phyloP scores from a whole-genome alignment of 2,888 invertebrate species.

The Sinhomidia bicolor region DNA sequence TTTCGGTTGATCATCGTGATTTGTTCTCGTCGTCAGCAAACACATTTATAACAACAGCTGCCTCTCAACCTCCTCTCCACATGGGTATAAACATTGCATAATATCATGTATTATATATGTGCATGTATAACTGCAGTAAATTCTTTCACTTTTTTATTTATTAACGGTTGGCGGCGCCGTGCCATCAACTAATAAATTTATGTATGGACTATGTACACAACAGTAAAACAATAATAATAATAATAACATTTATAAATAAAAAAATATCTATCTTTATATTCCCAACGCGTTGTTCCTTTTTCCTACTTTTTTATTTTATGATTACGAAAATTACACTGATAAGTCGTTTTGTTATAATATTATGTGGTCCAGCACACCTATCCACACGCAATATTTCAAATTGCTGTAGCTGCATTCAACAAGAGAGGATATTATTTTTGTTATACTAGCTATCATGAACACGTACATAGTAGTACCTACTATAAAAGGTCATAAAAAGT shows the following conservation, averaged over 20 bases:
- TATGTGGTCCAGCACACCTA: conserved; percentile 24
- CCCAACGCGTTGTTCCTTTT: conserved; percentile 15
- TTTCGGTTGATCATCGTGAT: background rate
- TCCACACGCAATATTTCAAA: conserved; percentile 58
- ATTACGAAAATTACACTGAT: conserved; percentile 61
- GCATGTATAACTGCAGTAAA: conserved; percentile 11
- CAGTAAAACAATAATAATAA: conserved; percentile 31
- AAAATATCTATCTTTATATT: conserved; percentile 44
- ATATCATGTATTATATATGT: background rate
- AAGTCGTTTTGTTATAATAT: conserved; percentile 56
- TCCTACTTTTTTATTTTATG: conserved; percentile 55
- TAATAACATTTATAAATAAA: background rate
- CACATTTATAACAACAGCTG: conserved; percentile 11
- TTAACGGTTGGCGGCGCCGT: conserved; percentile 55
- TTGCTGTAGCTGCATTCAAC: background rate
- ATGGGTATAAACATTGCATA: background rate
- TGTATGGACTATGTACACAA: conserved; percentile 28
- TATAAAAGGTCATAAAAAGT: conserved; percentile 52
- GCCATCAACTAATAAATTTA: conserved; percentile 55
- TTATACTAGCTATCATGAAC: background rate
- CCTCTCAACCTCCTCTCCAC: background rate
- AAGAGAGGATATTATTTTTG: background rate
- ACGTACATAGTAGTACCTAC: background rate
- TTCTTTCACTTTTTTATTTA: background rate
- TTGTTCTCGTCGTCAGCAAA: background rate